Base-by-base conservation (phyloP, 2,888 invertebrate genomes). In the Chymomyza procnemis region DNA sequence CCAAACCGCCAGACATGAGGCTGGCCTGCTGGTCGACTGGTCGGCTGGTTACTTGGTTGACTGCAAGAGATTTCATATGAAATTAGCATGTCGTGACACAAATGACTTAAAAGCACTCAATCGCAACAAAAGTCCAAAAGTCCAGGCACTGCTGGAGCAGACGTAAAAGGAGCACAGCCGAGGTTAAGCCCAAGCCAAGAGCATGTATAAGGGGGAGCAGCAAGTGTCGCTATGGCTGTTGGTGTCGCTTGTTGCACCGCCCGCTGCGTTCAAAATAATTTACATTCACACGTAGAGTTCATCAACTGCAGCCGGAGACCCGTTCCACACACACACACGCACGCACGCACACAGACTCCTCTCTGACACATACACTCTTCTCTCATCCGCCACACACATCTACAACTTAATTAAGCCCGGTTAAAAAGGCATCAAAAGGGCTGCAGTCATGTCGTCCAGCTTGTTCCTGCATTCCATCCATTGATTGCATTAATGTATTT, bases 11-110 rank as follows among this genome's bases (percentile, higher is more conserved):
- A 85, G 85, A 87, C 87, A 79, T 69, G 78, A 75, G 41, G 55
- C 54, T 21, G 60, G 14, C 52, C 46, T 12, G 48, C 30, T 26
- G 60, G 47, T 59, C 22, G 47, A 58, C 58, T 52, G 54, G 61
- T 61, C 41, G 52, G 52, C 22, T 34, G 26, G 26, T 26, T 30
- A 50, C 30, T 50, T 61, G 26, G 26, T 22, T 46, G 80, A 71
- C 88, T 85, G 84, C 86, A 86, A 87, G 81, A 81, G 88, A 87
- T 83, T 85, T 88, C 88, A 88, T 85, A 88, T 84, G 88, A 88
- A 85, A 85, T 88, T 85, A 85, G 85, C 85, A 85, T 85, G 85
- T 85, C 85, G 88, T 85, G 88, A 88, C 85, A 88, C 85, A 88
- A 88, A 87, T 87, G 85, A 88, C 85, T 88, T 87, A 85, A 84